Conservation (phyloP, 2,113 vertebrate genomes). For the Muntiacus muntjak region DNA sequence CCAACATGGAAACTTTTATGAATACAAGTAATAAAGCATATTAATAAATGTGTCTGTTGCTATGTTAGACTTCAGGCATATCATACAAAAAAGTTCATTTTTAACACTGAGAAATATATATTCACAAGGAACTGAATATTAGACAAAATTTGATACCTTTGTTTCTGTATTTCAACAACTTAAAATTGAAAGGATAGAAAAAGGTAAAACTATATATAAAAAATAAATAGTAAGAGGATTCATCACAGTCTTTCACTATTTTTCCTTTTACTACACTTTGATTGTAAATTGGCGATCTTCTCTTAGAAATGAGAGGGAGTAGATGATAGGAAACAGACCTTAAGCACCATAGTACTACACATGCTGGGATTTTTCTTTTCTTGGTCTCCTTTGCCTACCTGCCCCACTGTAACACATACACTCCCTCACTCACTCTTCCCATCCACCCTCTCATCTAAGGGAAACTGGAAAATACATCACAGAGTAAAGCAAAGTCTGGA, state of each 20-base stretch:
- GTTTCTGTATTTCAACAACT: neutral
- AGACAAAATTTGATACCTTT: neutral
- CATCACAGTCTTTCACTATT: neutral
- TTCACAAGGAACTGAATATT: neutral
- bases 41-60: neutral
- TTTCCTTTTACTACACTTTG: neutral
- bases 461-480: neutral
- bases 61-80: neutral
- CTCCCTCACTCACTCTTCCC: too few species aligned
- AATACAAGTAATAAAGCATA: slow-evolving; percentile 17
- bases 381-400: neutral
- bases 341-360: neutral
- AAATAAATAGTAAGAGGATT: neutral
- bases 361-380: neutral
- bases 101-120: neutral
- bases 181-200: neutral
- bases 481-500: neutral
- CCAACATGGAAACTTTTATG: neutral
- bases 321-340: neutral
- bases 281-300: neutral
- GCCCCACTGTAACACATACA: too few species aligned
- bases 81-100: neutral
- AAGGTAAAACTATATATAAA: neutral
- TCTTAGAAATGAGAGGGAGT: neutral
- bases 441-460: neutral